These are phyloP conservation scores for Podarcis cretensis DNA, from an alignment of 2,113 vertebrate species.

Conservation along the genomic window DNA sequence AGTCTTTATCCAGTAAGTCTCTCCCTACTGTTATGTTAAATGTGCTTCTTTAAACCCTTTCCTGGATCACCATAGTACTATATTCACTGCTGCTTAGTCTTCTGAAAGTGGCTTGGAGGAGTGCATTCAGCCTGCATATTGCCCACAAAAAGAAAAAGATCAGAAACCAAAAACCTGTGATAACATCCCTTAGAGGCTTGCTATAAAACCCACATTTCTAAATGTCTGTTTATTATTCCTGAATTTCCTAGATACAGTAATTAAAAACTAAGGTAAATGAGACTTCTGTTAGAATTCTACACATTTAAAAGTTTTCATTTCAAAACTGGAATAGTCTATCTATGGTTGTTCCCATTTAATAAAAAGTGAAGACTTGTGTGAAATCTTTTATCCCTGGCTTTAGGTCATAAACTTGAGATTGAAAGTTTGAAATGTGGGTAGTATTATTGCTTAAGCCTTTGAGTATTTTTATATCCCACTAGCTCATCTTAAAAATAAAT, in stretches of 20 bases:
- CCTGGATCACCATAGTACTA: not conserved
- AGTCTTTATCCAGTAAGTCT: not conserved
- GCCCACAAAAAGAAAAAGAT: not conserved
- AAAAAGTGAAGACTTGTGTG: not conserved
- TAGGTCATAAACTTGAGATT: not conserved
- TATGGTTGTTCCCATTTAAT: not conserved
- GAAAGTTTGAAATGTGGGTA: not conserved
- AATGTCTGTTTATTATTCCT: not conserved
- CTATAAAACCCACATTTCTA: not conserved
- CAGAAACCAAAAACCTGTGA: not conserved
- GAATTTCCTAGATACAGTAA: not conserved
- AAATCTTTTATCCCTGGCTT: not conserved
- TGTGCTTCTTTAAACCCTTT: not conserved
- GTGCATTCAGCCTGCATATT: not conserved
- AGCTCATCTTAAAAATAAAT: conserved; percentile 6
- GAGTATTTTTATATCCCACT: not conserved
- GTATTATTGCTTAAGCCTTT: not conserved
- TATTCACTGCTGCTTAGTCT: not conserved
- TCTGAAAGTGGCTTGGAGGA: not conserved
- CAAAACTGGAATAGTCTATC: not conserved
- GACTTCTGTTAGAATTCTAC: not conserved
- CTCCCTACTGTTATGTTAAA: not conserved
- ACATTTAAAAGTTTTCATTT: not conserved
- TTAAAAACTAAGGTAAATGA: not conserved
- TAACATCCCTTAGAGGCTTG: not conserved